These are phyloP conservation scores for Drosophila eugracilis DNA, from an alignment of 1,140 invertebrate genomes.

Conservation along the genomic window DNA sequence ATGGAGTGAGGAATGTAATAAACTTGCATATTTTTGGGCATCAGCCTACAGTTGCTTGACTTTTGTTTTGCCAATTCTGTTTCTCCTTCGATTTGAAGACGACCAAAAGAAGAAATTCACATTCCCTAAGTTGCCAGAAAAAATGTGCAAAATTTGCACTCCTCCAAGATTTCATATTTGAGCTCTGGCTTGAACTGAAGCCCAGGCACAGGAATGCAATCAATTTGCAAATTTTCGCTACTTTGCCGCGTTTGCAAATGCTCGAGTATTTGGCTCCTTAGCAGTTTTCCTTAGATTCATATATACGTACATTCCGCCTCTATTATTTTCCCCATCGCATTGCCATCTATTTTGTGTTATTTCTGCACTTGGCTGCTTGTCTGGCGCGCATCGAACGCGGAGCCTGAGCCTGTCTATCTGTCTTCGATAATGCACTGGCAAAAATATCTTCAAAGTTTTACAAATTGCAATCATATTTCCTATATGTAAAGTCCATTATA, in stretches of 20 bases:
- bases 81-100: constrained; percentile 3
- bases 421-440: constrained; percentile 24
- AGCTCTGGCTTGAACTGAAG: constrained; percentile 16
- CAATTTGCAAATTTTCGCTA: constrained; percentile 84
- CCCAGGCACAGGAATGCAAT: constrained; percentile 81
- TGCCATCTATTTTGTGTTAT: constrained; percentile 73
- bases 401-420: constrained; percentile 51
- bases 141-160: constrained; percentile 76
- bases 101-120: constrained; percentile 30
- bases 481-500: too few species aligned
- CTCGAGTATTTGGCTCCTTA: constrained; percentile 79
- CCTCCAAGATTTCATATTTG: constrained; percentile 49
- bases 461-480: background rate
- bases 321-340: constrained; percentile 48
- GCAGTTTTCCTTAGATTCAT: constrained; percentile 55
- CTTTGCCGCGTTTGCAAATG: constrained; percentile 82
- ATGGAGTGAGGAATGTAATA: constrained; percentile 50
- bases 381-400: constrained; percentile 68
- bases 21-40: constrained; percentile 24
- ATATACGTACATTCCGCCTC: constrained; percentile 20
- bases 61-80: constrained; percentile 41
- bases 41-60: constrained; percentile 5
- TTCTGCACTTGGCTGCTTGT: constrained; percentile 73
- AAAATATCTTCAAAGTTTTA: background rate
- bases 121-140: constrained; percentile 63